Percentiles rank a stretch among this genome's conserved stretches.
These are phyloP conservation scores for Dicycla oo DNA, from an alignment of 2,888 invertebrate species.

Conservation along the genomic window DNA sequence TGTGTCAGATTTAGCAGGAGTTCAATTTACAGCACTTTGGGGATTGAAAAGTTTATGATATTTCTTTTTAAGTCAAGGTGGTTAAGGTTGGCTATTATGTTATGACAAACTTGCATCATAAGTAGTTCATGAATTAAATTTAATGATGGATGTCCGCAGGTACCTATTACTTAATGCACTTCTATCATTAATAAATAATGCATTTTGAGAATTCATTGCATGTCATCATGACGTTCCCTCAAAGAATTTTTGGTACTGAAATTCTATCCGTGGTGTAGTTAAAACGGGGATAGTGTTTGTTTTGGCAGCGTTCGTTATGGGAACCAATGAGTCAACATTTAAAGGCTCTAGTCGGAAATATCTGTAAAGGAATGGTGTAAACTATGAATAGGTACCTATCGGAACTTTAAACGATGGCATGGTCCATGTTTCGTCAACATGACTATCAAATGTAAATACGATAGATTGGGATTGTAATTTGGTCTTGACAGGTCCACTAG, in stretches of 20 bases:
- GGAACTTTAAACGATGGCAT: neutral
- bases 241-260: neutral
- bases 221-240: neutral
- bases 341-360: neutral
- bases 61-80: neutral
- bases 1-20: neutral
- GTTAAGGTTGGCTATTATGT: too few species aligned
- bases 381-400: too few species aligned
- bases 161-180: neutral
- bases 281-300: neutral
- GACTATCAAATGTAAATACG: constrained; percentile 6
- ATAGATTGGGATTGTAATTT: neutral
- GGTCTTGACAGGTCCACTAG: neutral
- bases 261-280: neutral
- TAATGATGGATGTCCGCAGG: too few species aligned
- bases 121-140: too few species aligned
- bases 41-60: neutral
- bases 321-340: constrained; percentile 25
- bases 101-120: too few species aligned
- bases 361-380: constrained; percentile 1
- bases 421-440: neutral
- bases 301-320: constrained; percentile 2
- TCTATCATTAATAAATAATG: neutral
- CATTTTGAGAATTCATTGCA: neutral
- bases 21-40: neutral